Evolutionary conservation across 2,797 vertebrate species (phyloP), one percentile per base, ranked within the genome.

Genomic region (Octomys mimax): DNA sequence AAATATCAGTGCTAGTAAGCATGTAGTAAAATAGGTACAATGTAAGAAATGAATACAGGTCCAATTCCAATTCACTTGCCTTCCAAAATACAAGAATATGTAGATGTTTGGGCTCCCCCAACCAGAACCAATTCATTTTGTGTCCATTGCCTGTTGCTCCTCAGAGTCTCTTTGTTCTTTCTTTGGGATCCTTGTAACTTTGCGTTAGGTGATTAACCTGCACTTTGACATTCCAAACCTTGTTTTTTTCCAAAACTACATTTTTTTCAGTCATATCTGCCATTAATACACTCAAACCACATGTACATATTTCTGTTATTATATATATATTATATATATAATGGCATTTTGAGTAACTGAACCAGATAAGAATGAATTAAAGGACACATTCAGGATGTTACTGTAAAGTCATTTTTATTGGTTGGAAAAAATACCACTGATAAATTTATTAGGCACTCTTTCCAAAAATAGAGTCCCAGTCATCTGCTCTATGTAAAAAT

Each of bases 291-390:
- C 16, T 73, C 42, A 89, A 77, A 81, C 11, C 73, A 93, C 22
- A 88, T 89, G 77, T 78, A 52, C 28, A 66, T 96, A 84, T 94
- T 94, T 91, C 83, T 98, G 86, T 91, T 81, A 59, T 66, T 87
- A 39, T 92, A n/a, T n/a, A n/a, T n/a, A n/a, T n/a, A n/a, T n/a
- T n/a, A n/a, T n/a, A n/a, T n/a, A n/a, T n/a, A 96, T 96, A 95
- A 91, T 96, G 95, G 24, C 61, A 95, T 95, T 97, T 95, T 92
- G 82, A 97, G 54, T 96, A 91, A 97, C 84, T 97, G 82, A 97
- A 94, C 89, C 80, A 94, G 39, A 89, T 96, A 70, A 96, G 91
- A 97, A 96, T 46, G 16, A 92, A 95, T n/a, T 92, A 96, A 91
- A 92, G 33, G 70, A 79, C 71, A 87, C 7, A 93, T 87, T 91